A percentile compares a stretch with the other conserved stretches of the same genome.
Evolutionary conservation across 2,113 vertebrate genomes (phyloP).

Genomic region (Osmerus mordax): DNA sequence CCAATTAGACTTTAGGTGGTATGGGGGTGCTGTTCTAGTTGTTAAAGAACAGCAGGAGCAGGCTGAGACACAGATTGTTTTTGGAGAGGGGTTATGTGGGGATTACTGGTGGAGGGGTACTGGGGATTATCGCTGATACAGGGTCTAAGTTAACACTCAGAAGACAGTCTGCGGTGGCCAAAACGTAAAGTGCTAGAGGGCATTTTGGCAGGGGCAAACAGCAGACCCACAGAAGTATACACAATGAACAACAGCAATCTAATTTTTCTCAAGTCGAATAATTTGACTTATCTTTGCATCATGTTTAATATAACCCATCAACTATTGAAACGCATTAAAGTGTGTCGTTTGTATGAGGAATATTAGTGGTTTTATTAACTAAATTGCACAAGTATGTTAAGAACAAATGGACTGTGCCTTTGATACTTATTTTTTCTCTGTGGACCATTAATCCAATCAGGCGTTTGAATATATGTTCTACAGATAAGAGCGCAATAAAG

Average conservation of each 20-base stretch:
- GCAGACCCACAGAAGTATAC: too few species aligned
- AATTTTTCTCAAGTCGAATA: not conserved
- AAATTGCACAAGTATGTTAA: too few species aligned
- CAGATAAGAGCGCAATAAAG: slow-evolving; percentile 50
- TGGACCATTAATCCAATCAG: not conserved
- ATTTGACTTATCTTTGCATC: too few species aligned
- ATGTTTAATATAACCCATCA: too few species aligned
- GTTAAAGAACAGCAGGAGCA: not conserved
- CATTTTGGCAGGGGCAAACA: not conserved
- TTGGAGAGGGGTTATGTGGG: slow-evolving; percentile 12
- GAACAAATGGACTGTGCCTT: not conserved
- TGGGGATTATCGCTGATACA: slow-evolving; percentile 29
- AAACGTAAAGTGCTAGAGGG: not conserved
- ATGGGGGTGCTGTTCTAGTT: slow-evolving; percentile 1
- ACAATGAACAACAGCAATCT: not conserved
- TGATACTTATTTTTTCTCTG: not conserved
- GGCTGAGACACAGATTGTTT: slow-evolving; percentile 32
- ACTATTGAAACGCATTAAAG: too few species aligned
- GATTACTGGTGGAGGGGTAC: slow-evolving; percentile 34
- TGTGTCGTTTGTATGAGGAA: too few species aligned
- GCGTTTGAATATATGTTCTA: not conserved
- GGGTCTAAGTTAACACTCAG: slow-evolving; percentile 8
- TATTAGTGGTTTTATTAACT: too few species aligned
- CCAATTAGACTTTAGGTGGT: slow-evolving; percentile 24
- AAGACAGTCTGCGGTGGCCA: not conserved